Evolutionary conservation across 1,140 invertebrate species (phyloP).

Genomic region (Thaumetopoea pityocampa): DNA sequence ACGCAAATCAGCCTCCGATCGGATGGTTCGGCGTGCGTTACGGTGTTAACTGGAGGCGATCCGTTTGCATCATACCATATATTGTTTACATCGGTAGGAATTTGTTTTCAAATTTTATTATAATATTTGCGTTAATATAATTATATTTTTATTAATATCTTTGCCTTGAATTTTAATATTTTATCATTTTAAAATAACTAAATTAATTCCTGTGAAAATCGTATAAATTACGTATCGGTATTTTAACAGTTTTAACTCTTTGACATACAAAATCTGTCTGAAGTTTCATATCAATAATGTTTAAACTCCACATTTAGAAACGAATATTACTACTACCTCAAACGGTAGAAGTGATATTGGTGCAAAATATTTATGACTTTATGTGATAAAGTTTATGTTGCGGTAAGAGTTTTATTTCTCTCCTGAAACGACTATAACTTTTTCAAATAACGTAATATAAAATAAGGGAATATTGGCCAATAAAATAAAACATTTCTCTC

Average conservation of each 20-base stretch:
- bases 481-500: conserved; percentile 28
- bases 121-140: no score
- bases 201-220: no score
- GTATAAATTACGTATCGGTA: no score
- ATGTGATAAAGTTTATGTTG: conserved; percentile 56
- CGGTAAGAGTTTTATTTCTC: conserved; percentile 57
- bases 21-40: no score
- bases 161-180: not conserved
- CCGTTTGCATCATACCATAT: no score
- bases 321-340: conserved; percentile 12
- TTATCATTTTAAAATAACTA: not conserved
- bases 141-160: no score
- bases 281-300: conserved; percentile 18
- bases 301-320: conserved; percentile 21
- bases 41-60: no score
- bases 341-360: conserved; percentile 36
- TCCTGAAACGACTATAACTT: conserved; percentile 37
- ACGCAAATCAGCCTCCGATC: no score
- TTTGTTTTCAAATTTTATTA: no score
- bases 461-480: conserved; percentile 33
- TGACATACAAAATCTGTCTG: conserved; percentile 5
- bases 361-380: conserved; percentile 51
- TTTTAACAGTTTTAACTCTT: no score
- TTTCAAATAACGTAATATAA: conserved; percentile 28
- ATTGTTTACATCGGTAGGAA: no score